These are phyloP conservation scores for Drosophila testacea DNA, from an alignment of 2,888 invertebrate genomes.

Conservation along the genomic window DNA sequence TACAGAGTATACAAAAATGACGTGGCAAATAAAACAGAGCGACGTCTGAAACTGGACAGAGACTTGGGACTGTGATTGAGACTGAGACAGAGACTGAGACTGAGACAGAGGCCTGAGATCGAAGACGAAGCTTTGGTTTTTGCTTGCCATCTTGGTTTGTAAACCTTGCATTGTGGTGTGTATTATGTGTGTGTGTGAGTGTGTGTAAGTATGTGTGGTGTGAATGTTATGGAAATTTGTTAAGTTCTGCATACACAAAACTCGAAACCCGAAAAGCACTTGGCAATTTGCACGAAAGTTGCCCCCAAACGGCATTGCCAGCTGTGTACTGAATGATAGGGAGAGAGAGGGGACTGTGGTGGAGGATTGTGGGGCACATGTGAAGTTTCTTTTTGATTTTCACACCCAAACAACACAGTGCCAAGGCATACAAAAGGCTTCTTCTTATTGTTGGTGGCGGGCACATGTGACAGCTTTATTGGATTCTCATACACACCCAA, in stretches of 20 bases:
- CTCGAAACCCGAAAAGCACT: slow-evolving; percentile 64
- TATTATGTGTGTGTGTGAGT: slow-evolving; percentile 4
- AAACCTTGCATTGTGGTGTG: slow-evolving; percentile 65
- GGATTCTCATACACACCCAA: slow-evolving; percentile 70
- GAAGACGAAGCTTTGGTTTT: slow-evolving; percentile 51
- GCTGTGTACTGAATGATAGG: slow-evolving; percentile 13
- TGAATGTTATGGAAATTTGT: slow-evolving; percentile 80
- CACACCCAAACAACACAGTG: slow-evolving; percentile 72
- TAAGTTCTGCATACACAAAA: slow-evolving; percentile 76
- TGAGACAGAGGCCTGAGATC: slow-evolving; percentile 40
- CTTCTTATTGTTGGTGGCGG: slow-evolving; percentile 62
- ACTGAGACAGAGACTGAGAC: slow-evolving; percentile 11
- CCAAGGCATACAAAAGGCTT: slow-evolving; percentile 62
- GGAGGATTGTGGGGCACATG: slow-evolving; percentile 35
- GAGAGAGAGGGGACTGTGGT: background rate
- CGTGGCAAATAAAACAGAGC: slow-evolving; percentile 78
- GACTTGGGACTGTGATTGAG: slow-evolving; percentile 40
- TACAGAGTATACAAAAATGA: slow-evolving; percentile 61
- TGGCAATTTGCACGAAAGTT: slow-evolving; percentile 75
- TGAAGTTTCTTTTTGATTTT: slow-evolving; percentile 71
- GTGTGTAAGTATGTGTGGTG: slow-evolving; percentile 46
- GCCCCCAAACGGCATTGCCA: slow-evolving; percentile 59
- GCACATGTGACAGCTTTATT: slow-evolving; percentile 76
- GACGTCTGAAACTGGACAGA: slow-evolving; percentile 60
- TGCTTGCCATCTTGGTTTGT: slow-evolving; percentile 42